Evolutionary conservation across 1,140 invertebrate species (phyloP), one percentile per base, ranked within the genome.

Genomic region (Drosophila orosa): DNA sequence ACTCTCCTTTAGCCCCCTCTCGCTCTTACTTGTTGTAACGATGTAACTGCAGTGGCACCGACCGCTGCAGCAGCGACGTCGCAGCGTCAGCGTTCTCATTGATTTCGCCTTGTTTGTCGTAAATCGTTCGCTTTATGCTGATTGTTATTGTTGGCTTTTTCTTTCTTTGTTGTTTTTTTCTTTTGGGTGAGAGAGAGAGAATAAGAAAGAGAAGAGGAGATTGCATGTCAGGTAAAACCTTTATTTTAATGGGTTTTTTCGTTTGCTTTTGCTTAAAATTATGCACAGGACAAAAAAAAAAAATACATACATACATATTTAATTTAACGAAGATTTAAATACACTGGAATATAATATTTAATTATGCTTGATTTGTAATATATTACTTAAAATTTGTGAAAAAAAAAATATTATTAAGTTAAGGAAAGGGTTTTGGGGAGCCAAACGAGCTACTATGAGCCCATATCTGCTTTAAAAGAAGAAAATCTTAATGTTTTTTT

Each of bases 51-150:
- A 65, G n/a, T 63, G 55, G 55, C 60, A 63, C 25, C 55, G 55
- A 63, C 60, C 60, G 60, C 47, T 61, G 63, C n/a, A 47, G 39
- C 29, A 68, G 57, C 45, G 47, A 35, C 15, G 48, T 22, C 39
- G 12, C 45, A 31, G 27, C 55, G 55, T 40, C 44, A 48, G 62
- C 47, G 47, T 39, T 73, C 61, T 55, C 67, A 74, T 74, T 80
- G 60, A 79, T 78, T 79, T 82, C 45, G 55, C 55, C 66, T 74
- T 67, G 54, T 56, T 63, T 63, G 47, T 48, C 47, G 78, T 58
- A 62, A 74, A 74, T 74, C 61, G 22, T 63, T 33, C 44, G 17
- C 57, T 63, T 74, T 44, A 74, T 74, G 35, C 52, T 39, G 39
- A 63, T 63, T 72, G 44, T 59, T 78, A 50, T 74, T 33, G 61